These are phyloP conservation scores for Zaprionus inermis DNA, from an alignment of 1,140 invertebrate genomes.

Conservation along the genomic window DNA sequence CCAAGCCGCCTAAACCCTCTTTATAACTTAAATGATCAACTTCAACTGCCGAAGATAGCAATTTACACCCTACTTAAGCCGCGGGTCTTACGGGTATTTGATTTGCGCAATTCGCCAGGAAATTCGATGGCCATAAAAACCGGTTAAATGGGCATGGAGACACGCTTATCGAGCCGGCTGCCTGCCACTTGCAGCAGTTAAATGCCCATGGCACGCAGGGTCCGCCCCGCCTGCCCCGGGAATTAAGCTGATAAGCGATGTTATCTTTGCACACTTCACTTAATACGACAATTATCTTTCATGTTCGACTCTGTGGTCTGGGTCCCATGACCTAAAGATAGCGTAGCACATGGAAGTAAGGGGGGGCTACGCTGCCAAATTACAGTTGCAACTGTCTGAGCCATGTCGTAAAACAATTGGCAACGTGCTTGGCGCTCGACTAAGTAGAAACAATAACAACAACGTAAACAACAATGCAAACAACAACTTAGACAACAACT, in stretches of 20 bases:
- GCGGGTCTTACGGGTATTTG: background rate
- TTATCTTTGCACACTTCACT: slow-evolving; percentile 63
- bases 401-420: slow-evolving; percentile 33
- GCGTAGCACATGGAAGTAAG: background rate
- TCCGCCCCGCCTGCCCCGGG: background rate
- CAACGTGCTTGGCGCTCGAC: slow-evolving; percentile 13
- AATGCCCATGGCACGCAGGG: background rate
- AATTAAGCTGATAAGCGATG: slow-evolving; percentile 51
- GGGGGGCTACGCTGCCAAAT: background rate
- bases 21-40: background rate
- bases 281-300: slow-evolving; percentile 69
- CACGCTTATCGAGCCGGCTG: background rate
- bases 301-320: slow-evolving; percentile 6
- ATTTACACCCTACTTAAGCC: slow-evolving; percentile 6
- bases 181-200: background rate
- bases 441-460: slow-evolving; percentile 4
- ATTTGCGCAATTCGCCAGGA: background rate
- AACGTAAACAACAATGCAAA: background rate
- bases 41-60: background rate
- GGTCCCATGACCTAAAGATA: slow-evolving; percentile 37
- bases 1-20: background rate
- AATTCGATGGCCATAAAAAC: background rate
- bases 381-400: slow-evolving; percentile 20
- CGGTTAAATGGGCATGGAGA: background rate
- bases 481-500: background rate